A percentile compares a stretch with the other conserved stretches of the same genome.
Evolutionary conservation across 1,140 invertebrate genomes (phyloP).

Genomic region (Drepana arcuata): DNA sequence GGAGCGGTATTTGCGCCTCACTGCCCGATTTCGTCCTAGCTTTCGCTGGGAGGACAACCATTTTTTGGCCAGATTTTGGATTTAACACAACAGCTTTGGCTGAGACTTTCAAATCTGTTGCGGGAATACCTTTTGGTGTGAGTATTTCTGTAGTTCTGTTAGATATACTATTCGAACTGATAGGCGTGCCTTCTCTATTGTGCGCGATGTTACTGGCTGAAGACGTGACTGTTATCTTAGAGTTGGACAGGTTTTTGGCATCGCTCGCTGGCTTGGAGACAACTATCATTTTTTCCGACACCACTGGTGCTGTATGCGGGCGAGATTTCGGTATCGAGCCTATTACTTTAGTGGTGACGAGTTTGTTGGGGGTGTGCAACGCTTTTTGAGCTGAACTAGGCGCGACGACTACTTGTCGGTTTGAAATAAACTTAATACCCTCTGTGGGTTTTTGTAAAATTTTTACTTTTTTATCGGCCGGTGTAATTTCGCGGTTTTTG

Average conservation of each 20-base stretch:
- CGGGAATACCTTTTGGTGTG: conserved; percentile 62
- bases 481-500: conserved; percentile 44
- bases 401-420: conserved; percentile 52
- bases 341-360: conserved; percentile 63
- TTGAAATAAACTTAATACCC: conserved; percentile 55
- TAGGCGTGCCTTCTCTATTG: conserved; percentile 28
- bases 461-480: conserved; percentile 57
- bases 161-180: conserved; percentile 31
- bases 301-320: conserved; percentile 27
- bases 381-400: conserved; percentile 47
- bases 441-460: conserved; percentile 59
- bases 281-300: conserved; percentile 65
- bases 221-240: conserved; percentile 58
- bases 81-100: conserved; percentile 66
- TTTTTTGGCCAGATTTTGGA: conserved; percentile 67
- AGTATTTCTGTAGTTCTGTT: conserved; percentile 45
- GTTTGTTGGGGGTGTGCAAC: conserved; percentile 45
- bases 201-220: conserved; percentile 38
- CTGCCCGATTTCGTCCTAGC: conserved; percentile 39
- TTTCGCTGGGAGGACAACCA: conserved; percentile 65
- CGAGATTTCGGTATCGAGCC: conserved; percentile 39
- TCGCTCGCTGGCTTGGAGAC: conserved; percentile 55
- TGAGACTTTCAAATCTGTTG: conserved; percentile 64
- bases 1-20: conserved; percentile 44
- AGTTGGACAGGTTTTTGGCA: conserved; percentile 35